Base-by-base conservation (phyloP, 2,113 vertebrate genomes). In the Eulemur macaco region DNA sequence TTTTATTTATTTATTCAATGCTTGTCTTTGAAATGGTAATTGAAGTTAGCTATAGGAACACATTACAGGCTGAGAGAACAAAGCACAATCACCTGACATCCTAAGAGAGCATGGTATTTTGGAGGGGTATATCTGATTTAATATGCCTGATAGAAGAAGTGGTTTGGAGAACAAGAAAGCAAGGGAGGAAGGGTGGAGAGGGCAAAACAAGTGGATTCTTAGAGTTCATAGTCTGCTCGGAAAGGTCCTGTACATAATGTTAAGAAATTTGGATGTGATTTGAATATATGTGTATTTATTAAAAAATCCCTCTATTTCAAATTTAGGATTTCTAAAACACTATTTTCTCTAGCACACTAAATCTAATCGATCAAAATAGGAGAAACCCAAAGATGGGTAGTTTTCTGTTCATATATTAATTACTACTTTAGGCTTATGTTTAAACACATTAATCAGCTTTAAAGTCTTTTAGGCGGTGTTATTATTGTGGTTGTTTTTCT, bases 341-440 rank as follows among this genome's bases (percentile, higher is more conserved):
- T 88, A 37, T 11, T 89, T 69, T 20, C 37, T 45, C 13, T 60
- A 78, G 34, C 45, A 58, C 52, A 91, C 20, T 78, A 69, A 93
- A 73, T 82, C 29, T 92, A 58, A 31, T 80, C 73, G 8, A 29
- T 78, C 25, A 71, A 78, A 83, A 37, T 81, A 69, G 39, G 29
- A 74, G 58, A 88, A 87, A 87, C 37, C n/a, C 42, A 94, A 29
- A 60, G n/a, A 23, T 87, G 52, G 23, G 2, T 83, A 42, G 4
- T 68, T 92, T 91, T 94, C 39, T 94, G 25, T 95, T 96, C 27
- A 56, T 89, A 50, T 50, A 39, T 58, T 76, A 71, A 82, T 77
- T 18, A 66, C 47, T 80, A 37, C 14, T 45, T 86, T 64, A 90
- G 37, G 25, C 13, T 96, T 83, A 31, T 66, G 23, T 93, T 78